Conservation (phyloP, 2,888 invertebrate genomes). For the Acanthoscelides obtectus region DNA sequence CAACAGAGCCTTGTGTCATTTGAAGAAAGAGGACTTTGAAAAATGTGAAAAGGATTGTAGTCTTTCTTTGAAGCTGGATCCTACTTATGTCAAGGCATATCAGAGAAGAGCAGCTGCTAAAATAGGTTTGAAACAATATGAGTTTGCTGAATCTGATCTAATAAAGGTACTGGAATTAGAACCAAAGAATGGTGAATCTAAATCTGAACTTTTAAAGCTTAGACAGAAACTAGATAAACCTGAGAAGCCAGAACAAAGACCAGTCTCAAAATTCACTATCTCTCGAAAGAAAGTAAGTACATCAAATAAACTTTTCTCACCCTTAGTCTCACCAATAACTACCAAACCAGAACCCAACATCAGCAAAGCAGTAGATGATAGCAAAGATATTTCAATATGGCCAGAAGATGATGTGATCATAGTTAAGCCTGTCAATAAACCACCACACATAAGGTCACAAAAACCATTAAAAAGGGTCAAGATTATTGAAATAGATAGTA, state of each 20-base stretch:
- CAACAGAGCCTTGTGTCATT: conserved; percentile 81
- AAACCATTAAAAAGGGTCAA: conserved; percentile 54
- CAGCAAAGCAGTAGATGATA: conserved; percentile 38
- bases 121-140: conserved; percentile 64
- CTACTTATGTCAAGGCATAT: conserved; percentile 78
- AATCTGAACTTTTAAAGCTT: conserved; percentile 55
- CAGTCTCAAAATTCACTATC: conserved; percentile 36
- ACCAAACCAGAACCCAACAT: background rate
- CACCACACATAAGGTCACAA: conserved; percentile 62
- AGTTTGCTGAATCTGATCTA: conserved; percentile 70
- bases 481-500: conserved; percentile 28
- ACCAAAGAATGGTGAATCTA: conserved; percentile 70
- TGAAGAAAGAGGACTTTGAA: conserved; percentile 73
- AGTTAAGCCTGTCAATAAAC: conserved; percentile 54
- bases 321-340: conserved; percentile 4
- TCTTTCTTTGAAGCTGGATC: conserved; percentile 71
- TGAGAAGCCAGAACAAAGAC: conserved; percentile 19
- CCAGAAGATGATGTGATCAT: conserved; percentile 38
- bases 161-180: conserved; percentile 68
- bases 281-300: conserved; percentile 28
- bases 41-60: conserved; percentile 71
- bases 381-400: conserved; percentile 40
- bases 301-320: conserved; percentile 16
- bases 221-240: conserved; percentile 28
- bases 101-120: conserved; percentile 76